A percentile compares a stretch with the other conserved stretches of the same genome.
Evolutionary conservation across 2,888 invertebrate species (phyloP).

Genomic region (Mechanitis messenoides): DNA sequence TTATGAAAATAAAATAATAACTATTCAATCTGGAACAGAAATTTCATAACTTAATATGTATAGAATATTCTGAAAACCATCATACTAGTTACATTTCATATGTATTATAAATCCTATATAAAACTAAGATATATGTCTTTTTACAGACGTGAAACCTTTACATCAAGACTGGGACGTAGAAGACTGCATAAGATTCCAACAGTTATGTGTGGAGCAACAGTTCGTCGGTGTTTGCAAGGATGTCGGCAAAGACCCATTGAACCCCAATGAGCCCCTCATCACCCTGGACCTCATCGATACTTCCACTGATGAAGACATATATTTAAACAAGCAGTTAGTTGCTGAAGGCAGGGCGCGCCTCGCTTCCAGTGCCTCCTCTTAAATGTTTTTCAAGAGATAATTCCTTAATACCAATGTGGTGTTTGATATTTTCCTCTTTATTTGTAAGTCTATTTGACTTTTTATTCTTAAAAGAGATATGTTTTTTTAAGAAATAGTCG

Average conservation of each 20-base stretch:
- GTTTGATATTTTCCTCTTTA: conserved; percentile 3
- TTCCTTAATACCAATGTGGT: conserved; percentile 3
- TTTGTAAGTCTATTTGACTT: conserved; percentile 4
- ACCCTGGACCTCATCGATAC: conserved; percentile 84
- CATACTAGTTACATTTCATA: too few relatives aligned
- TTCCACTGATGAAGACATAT: conserved; percentile 79
- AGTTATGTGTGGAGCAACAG: conserved; percentile 81
- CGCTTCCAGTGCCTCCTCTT: conserved; percentile 44
- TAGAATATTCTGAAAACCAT: too few relatives aligned
- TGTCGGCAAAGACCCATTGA: conserved; percentile 77
- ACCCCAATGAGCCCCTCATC: conserved; percentile 78
- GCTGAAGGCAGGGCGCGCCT: conserved; percentile 77
- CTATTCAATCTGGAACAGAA: too few relatives aligned
- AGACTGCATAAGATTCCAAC: conserved; percentile 84
- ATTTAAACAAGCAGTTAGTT: conserved; percentile 80
- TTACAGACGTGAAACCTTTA: conserved; percentile 70
- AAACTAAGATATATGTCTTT: conserved; percentile 1
- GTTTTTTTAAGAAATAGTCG: conserved; percentile 14
- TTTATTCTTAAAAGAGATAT: conserved; percentile 14
- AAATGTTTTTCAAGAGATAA: conserved; percentile 12
- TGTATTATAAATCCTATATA: too few relatives aligned
- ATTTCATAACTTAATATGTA: too few relatives aligned
- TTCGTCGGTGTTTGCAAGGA: conserved; percentile 82
- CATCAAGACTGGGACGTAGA: conserved; percentile 83
- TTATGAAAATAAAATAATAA: too few relatives aligned